These are phyloP conservation scores for Palythoa grandis DNA, from an alignment of 92 coral and sea anemone genomes.

Conservation along the genomic window DNA sequence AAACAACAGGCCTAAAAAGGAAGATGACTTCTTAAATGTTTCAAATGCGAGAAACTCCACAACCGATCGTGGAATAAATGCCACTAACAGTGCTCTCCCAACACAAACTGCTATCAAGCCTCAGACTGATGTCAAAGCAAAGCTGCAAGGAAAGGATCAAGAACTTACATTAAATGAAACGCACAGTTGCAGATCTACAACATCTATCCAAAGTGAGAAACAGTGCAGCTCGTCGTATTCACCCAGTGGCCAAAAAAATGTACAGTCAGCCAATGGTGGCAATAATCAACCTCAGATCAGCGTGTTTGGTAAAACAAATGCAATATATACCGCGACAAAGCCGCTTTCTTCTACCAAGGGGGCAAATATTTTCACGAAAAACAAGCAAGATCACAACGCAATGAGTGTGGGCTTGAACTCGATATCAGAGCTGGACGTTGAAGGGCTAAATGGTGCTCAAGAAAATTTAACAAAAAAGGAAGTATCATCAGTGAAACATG, in stretches of 20 bases:
- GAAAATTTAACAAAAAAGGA: conserved; percentile 2
- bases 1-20: background rate
- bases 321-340: background rate
- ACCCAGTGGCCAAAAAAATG: background rate
- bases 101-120: background rate
- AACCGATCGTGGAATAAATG: background rate
- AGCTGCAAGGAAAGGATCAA: background rate
- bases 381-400: background rate
- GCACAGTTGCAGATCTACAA: background rate
- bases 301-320: conserved; percentile 2
- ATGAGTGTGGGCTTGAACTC: background rate
- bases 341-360: background rate
- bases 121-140: background rate
- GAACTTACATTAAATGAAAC: background rate
- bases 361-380: background rate
- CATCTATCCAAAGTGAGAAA: background rate
- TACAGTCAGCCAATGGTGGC: background rate
- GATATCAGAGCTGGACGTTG: background rate
- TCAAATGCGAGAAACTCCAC: background rate
- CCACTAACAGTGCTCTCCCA: background rate
- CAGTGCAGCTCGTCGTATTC: background rate
- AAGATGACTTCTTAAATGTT: background rate
- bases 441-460: background rate
- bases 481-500: background rate
- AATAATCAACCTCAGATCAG: background rate